phyloP scores from a whole-genome alignment of 2,113 vertebrate species.

The Cathartes aura region DNA sequence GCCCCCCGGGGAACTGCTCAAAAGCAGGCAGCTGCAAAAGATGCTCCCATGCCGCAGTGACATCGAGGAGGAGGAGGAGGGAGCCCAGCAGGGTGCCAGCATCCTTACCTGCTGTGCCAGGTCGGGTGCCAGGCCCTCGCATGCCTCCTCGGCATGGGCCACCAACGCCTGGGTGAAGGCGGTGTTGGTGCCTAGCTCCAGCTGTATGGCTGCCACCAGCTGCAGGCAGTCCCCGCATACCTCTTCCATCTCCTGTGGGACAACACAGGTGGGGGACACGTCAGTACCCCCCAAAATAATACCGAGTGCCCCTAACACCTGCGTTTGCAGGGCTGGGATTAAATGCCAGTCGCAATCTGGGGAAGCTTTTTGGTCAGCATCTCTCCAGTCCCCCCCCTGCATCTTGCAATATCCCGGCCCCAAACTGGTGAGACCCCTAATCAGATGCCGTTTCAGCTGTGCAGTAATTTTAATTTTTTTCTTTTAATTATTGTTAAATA shows the following conservation, averaged over 20 bases:
- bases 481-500: neutral
- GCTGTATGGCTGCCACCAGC: slow-evolving; percentile 76
- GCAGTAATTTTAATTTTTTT: too few species aligned
- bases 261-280: neutral
- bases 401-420: neutral
- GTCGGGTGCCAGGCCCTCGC: slow-evolving; percentile 74
- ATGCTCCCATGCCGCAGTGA: fast-evolving
- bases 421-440: fast-evolving
- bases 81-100: neutral
- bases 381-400: neutral
- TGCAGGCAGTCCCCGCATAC: slow-evolving; percentile 81
- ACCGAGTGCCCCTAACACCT: fast-evolving
- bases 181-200: slow-evolving; percentile 60
- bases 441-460: neutral
- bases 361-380: neutral
- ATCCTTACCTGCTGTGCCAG: slow-evolving; percentile 30
- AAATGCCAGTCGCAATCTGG: neutral
- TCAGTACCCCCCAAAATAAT: fast-evolving
- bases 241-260: neutral
- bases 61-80: neutral
- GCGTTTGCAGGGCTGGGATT: neutral
- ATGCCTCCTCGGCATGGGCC: slow-evolving; percentile 62
- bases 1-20: too few species aligned
- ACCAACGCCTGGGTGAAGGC: slow-evolving; percentile 64
- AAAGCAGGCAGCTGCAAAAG: neutral